Evolutionary conservation across 2,113 vertebrate genomes (phyloP).

Genomic region (Coptodon rendalli): DNA sequence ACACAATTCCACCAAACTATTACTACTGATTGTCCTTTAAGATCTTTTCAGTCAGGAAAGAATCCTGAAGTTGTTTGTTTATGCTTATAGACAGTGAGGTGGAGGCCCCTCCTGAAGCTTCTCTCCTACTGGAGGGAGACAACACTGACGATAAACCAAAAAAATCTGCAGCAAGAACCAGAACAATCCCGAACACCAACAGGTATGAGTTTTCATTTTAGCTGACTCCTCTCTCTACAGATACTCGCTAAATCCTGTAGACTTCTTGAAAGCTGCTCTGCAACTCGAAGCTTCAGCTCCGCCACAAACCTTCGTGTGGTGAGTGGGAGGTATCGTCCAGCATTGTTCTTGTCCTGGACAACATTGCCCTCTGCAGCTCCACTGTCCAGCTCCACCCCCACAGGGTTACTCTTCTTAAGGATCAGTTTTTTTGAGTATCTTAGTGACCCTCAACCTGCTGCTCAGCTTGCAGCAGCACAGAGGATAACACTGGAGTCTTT

Average conservation of each 20-base stretch:
- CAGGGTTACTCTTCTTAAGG: background rate
- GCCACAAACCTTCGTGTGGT: background rate
- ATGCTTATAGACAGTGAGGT: conserved; percentile 17
- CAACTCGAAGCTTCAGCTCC: background rate
- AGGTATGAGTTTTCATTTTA: background rate
- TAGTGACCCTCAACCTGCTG: background rate
- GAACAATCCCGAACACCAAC: conserved; percentile 4
- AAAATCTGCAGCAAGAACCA: background rate
- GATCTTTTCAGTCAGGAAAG: background rate
- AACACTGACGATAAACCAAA: background rate
- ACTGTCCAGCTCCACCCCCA: background rate
- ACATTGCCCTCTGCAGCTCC: background rate
- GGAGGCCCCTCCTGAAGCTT: background rate
- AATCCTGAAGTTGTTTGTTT: background rate
- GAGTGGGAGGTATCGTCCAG: background rate
- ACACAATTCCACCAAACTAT: background rate
- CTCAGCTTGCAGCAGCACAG: background rate
- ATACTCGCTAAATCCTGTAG: background rate
- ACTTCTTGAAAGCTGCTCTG: background rate
- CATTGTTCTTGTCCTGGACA: background rate
- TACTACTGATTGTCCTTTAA: background rate
- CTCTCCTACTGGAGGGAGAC: background rate
- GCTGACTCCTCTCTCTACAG: background rate
- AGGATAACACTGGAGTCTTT: background rate
- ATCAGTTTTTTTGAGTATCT: background rate